These are phyloP conservation scores for Paraescarpia echinospica DNA, from an alignment of 1,140 invertebrate genomes.

Conservation along the genomic window DNA sequence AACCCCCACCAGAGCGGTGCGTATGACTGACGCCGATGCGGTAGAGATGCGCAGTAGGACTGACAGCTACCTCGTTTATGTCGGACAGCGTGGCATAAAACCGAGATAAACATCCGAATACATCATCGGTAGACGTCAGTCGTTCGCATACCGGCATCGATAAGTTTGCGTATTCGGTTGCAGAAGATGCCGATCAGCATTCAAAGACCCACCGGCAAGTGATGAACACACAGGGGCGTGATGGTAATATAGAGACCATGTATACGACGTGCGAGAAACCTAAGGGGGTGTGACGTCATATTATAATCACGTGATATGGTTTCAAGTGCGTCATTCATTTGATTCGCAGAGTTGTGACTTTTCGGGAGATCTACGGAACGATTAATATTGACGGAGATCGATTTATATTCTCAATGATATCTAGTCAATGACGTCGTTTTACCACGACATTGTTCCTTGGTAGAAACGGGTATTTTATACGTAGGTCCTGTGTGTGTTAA, in stretches of 20 bases:
- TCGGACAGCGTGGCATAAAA: not conserved
- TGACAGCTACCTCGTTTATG: not conserved
- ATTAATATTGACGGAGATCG: not conserved
- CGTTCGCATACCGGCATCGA: not conserved
- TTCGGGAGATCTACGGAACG: not conserved
- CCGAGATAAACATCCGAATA: not conserved
- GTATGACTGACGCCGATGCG: not conserved
- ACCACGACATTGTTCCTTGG: too few species aligned
- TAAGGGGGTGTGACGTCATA: not conserved
- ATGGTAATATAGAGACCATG: not conserved
- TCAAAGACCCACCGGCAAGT: not conserved
- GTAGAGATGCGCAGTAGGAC: not conserved
- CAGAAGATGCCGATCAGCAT: not conserved
- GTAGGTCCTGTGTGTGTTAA: too few species aligned
- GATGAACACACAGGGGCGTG: not conserved
- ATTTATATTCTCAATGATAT: too few species aligned
- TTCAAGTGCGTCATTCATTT: too few species aligned
- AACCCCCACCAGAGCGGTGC: not conserved
- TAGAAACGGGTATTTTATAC: too few species aligned
- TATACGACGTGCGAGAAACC: not conserved
- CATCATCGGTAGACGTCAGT: not conserved
- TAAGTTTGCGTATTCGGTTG: conserved; percentile 1
- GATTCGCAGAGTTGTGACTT: not conserved
- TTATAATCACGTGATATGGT: not conserved
- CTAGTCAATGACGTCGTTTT: too few species aligned